These are phyloP conservation scores for Steinernema khuongi DNA, from an alignment of 1,140 invertebrate genomes.

Conservation along the genomic window DNA sequence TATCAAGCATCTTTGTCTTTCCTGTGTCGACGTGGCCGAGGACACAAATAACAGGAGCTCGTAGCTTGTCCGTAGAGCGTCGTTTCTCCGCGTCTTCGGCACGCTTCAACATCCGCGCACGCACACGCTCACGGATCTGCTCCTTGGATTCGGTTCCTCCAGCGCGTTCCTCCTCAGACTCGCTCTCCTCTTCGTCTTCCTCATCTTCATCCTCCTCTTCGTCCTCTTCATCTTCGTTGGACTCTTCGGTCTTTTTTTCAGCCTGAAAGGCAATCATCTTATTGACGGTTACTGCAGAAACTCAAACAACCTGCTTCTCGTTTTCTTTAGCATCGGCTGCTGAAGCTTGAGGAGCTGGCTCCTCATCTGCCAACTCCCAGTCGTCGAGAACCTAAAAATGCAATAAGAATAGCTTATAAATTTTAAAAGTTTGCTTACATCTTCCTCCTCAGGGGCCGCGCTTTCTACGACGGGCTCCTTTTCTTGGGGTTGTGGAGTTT, in stretches of 20 bases:
- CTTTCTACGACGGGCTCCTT: constrained; percentile 81
- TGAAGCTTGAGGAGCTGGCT: constrained; percentile 26
- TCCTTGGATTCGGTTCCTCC: constrained; percentile 63
- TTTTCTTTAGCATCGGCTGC: neutral
- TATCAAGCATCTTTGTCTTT: constrained; percentile 98
- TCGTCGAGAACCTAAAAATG: constrained; percentile 30
- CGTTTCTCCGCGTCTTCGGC: constrained; percentile 67
- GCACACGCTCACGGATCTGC: constrained; percentile 67
- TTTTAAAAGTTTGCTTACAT: constrained; percentile 1
- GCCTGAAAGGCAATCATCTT: constrained; percentile 4
- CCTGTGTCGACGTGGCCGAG: constrained; percentile 99
- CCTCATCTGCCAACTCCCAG: constrained; percentile 26
- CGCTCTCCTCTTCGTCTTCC: constrained; percentile 29
- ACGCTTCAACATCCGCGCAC: constrained; percentile 73
- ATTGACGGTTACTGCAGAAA: neutral
- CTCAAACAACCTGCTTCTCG: neutral
- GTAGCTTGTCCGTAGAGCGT: constrained; percentile 70
- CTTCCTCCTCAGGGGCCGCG: constrained; percentile 74
- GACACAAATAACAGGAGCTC: constrained; percentile 94
- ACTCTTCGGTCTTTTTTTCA: constrained; percentile 26
- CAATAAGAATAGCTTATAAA: constrained; percentile 19
- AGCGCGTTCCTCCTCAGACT: constrained; percentile 45
- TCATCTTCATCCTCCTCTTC: constrained; percentile 24
- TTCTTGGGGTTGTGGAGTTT: constrained; percentile 60
- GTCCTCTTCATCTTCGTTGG: constrained; percentile 34